Evolutionary conservation across 2,113 vertebrate species (phyloP), one percentile per base, ranked within the genome.

Genomic region (Neogale vison): DNA sequence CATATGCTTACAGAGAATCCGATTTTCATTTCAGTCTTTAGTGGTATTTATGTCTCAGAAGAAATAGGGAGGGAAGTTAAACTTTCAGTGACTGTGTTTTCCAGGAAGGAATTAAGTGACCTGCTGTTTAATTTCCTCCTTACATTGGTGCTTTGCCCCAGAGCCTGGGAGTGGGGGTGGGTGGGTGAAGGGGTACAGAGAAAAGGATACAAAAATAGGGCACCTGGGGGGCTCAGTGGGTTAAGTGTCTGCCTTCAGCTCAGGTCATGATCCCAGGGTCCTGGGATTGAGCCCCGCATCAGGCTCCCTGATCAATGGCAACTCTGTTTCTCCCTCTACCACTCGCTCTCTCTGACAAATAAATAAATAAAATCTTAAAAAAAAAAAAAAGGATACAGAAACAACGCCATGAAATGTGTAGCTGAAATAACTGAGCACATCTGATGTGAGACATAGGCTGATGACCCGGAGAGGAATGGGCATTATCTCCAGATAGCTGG

Each of bases 401-500:
- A 45, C 71, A n/a, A 59, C 0, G 8, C 29, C 5, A 0, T 47
- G 24, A 18, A n/a, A 52, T 14, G 31, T 55, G 34, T 10, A 59
- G 67, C 31, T 72, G 61, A 45, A 93, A 26, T 12, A 80, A 26
- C 7, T 1, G 7, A 34, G 61, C 23, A 61, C 29, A 31, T 79
- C 31, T 31, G 24, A 29, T 61, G 31, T 42, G 26, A n/a, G 34
- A 77, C 61, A 23, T 0, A 84, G 39, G n/a, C 4, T 7, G 55
- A 26, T 23, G 47, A 52, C 59, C 2, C 13, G 63, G n/a, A 18
- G 63, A 31, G 42, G 13, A 36, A 26, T 1, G 0, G 39, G 11
- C 10, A 52, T 74, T 15, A 2, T 21, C 36, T 69, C 24, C 12
- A 81, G 18, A 21, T 13, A 71, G 34, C 24, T 82, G 21, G 69